Base-by-base conservation (phyloP, 2,113 vertebrate genomes). In the Pangasianodon gigas region DNA sequence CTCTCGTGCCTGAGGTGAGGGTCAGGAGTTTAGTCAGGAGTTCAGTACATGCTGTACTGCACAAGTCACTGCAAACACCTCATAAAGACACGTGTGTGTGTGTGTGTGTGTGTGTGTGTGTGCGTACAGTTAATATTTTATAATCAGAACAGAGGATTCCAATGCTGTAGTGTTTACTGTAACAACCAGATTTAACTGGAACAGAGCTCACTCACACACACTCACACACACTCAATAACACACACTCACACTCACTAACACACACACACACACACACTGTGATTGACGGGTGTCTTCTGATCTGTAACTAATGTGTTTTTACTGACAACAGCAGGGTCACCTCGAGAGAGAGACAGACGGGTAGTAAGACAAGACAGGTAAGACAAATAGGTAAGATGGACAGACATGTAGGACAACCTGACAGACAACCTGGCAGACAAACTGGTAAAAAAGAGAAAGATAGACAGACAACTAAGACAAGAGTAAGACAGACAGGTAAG, bases 241-340 rank as follows among this genome's bases (percentile, higher is more conserved):
- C 80, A 69, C 46, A 83, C n/a, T 46, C 0, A 29, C 3, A 51
- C 37, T 77, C 51, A 44, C 69, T 51, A 6, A 46, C 48, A 77
- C 60, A 67, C 54, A 32, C 14, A 41, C 29, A 69, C 86, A 44
- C 56, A 71, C 81, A 86, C 46, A 60, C 46, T 79, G 37, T 56
- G 80, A 19, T n/a, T 19, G 14, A 58, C 3, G 19, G 32, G 58
- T 21, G 58, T 21, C 54, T 71, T 83, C 32, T 54, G 26, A 48
- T 74, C 60, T 56, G 26, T 51, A 84, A 46, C 71, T 56, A 54
- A 26, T 16, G 26, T 48, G 84, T 67, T n/a, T 65, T 51, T 67
- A 67, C 60, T 85, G 44, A 85, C 60, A 85, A 85, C 84, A 85
- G 26, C 26, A 67, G 60, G 84, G 82, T 84, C 82, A 84, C 82